Conservation (phyloP, 2,888 invertebrate species). For the Agelastica alni region DNA sequence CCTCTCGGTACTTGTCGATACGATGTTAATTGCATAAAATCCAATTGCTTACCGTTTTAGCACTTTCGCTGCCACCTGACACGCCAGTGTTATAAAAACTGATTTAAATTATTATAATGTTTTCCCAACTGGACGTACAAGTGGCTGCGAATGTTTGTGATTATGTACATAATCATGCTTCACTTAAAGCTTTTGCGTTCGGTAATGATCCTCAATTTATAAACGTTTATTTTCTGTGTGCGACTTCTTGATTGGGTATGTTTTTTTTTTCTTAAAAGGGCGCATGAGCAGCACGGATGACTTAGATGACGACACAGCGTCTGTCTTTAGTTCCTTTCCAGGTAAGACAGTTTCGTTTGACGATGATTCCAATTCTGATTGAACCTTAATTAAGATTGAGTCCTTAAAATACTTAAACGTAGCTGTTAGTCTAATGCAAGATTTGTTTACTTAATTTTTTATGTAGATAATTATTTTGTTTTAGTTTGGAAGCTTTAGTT, state of each 20-base stretch:
- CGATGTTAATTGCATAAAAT: too few relatives aligned
- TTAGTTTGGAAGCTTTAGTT: conserved; percentile 2
- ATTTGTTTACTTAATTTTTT: conserved; percentile 15
- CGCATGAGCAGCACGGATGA: conserved; percentile 88
- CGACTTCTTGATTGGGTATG: conserved; percentile 7
- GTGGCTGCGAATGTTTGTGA: too few relatives aligned
- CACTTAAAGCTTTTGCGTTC: too few relatives aligned
- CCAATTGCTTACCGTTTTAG: too few relatives aligned
- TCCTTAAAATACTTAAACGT: conserved; percentile 2
- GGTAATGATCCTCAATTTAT: too few relatives aligned
- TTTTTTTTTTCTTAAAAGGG: conserved; percentile 57
- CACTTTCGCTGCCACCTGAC: too few relatives aligned
- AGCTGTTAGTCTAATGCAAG: conserved; percentile 9
- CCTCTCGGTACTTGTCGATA: too few relatives aligned
- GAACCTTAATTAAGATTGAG: conserved; percentile 34
- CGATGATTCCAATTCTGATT: conserved; percentile 58
- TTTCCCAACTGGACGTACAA: too few relatives aligned
- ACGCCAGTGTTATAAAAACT: too few relatives aligned
- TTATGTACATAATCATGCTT: too few relatives aligned
- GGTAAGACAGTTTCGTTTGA: conserved; percentile 64
- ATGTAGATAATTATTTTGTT: conserved; percentile 10
- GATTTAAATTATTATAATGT: too few relatives aligned
- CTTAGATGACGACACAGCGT: conserved; percentile 76
- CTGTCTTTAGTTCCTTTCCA: conserved; percentile 69
- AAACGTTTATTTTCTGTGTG: too few relatives aligned